A percentile compares a stretch with the other conserved stretches of the same genome.
Evolutionary conservation across 2,797 vertebrate species (phyloP).

Genomic region (Poeciliopsis paucimaculata): DNA sequence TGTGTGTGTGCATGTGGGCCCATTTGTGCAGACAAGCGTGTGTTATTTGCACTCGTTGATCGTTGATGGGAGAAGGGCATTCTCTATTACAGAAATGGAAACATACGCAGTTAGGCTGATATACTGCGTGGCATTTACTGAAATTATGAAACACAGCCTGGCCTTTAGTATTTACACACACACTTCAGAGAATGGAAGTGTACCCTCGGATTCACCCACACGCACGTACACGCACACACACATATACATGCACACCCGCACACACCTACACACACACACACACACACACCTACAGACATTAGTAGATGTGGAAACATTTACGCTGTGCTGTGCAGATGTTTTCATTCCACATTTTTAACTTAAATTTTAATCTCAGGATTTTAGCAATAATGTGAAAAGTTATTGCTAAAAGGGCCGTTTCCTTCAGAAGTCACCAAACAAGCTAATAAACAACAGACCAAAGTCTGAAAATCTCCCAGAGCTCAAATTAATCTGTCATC

Average conservation of each 20-base stretch:
- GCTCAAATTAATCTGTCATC: background rate
- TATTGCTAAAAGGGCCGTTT: background rate
- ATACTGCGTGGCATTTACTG: slow-evolving; percentile 67
- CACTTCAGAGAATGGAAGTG: slow-evolving; percentile 10
- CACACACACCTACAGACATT: background rate
- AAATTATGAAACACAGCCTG: slow-evolving; percentile 61
- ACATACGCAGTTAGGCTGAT: slow-evolving; percentile 65
- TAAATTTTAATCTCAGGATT: background rate
- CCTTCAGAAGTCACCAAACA: background rate
- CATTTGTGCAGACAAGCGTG: slow-evolving; percentile 34
- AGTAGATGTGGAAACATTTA: slow-evolving; percentile 13
- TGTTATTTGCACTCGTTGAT: slow-evolving; percentile 50
- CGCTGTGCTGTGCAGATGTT: background rate
- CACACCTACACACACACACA: background rate
- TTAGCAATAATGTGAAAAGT: background rate
- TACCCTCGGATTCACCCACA: background rate
- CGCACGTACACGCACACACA: background rate
- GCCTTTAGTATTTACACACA: slow-evolving; percentile 47
- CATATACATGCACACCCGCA: background rate
- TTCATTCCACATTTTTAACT: background rate
- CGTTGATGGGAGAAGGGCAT: slow-evolving; percentile 51
- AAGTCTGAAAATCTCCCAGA: background rate
- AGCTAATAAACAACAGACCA: background rate
- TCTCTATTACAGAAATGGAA: slow-evolving; percentile 72
- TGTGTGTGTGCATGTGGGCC: background rate